Conservation (phyloP, 2,888 invertebrate species). For the Selenia dentaria region DNA sequence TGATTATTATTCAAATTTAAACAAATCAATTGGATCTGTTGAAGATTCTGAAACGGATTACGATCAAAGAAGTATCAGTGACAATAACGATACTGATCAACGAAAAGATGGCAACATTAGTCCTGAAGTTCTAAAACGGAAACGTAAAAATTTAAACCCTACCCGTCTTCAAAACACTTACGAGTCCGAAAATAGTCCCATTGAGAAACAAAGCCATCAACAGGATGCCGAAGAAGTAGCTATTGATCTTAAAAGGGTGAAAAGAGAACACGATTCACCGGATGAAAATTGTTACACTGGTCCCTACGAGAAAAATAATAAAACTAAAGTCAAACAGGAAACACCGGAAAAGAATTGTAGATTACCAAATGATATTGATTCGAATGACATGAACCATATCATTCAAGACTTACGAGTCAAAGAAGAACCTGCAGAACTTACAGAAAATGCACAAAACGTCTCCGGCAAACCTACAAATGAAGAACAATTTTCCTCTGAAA, state of each 20-base stretch:
- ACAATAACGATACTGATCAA: constrained; percentile 66
- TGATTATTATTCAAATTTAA: constrained; percentile 70
- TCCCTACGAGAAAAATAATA: constrained; percentile 35
- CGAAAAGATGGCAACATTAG: constrained; percentile 79
- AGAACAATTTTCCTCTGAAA: constrained; percentile 81
- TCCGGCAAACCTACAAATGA: constrained; percentile 37
- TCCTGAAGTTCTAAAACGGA: constrained; percentile 89
- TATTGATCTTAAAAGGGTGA: constrained; percentile 67
- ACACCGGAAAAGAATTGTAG: no score
- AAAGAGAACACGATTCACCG: constrained; percentile 52
- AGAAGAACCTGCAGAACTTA: constrained; percentile 64
- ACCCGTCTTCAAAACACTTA: constrained; percentile 88
- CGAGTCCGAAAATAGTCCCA: constrained; percentile 44
- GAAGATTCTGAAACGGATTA: constrained; percentile 76
- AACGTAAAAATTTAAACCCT: constrained; percentile 95
- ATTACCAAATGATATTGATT: constrained; percentile 61
- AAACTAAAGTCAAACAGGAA: constrained; percentile 63
- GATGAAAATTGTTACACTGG: constrained; percentile 31
- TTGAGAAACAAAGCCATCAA: constrained; percentile 47
- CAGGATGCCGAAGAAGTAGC: constrained; percentile 54
- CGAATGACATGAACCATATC: constrained; percentile 49
- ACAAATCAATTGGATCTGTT: constrained; percentile 67
- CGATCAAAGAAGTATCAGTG: constrained; percentile 73
- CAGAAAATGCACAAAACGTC: constrained; percentile 46
- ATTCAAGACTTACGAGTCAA: constrained; percentile 68